These are phyloP conservation scores for Eilema caniola DNA, from an alignment of 2,888 invertebrate genomes.

Conservation along the genomic window DNA sequence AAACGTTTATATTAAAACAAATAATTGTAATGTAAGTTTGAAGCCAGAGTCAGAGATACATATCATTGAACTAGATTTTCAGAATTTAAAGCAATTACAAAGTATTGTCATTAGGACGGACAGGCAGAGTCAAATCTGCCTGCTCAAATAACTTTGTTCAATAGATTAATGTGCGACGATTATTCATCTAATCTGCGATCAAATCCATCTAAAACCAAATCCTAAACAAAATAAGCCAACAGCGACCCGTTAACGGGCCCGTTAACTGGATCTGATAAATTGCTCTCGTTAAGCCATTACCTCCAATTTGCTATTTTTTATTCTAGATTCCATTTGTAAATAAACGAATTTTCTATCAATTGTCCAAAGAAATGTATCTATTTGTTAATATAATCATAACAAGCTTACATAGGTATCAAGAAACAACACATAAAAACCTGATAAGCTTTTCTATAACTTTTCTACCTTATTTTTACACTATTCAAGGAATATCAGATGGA, in stretches of 20 bases:
- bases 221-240: slow-evolving; percentile 42
- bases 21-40: neutral
- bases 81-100: neutral
- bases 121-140: neutral
- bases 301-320: slow-evolving; percentile 44
- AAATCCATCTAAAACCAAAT: slow-evolving; percentile 35
- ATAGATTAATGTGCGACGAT: slow-evolving; percentile 9
- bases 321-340: slow-evolving; percentile 26
- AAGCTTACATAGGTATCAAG: no score
- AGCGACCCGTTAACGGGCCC: slow-evolving; percentile 47
- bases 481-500: no score
- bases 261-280: slow-evolving; percentile 52
- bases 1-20: neutral
- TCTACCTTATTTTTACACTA: no score
- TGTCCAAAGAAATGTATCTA: neutral
- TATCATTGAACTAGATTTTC: neutral
- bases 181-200: slow-evolving; percentile 25
- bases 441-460: no score
- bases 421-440: no score
- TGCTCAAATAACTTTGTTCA: neutral
- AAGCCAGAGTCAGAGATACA: neutral
- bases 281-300: slow-evolving; percentile 48
- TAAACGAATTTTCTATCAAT: neutral
- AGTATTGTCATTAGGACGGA: neutral
- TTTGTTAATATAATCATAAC: neutral